Evolutionary conservation across 1,140 invertebrate species (phyloP).

Genomic region (Xylocopa sonorina): DNA sequence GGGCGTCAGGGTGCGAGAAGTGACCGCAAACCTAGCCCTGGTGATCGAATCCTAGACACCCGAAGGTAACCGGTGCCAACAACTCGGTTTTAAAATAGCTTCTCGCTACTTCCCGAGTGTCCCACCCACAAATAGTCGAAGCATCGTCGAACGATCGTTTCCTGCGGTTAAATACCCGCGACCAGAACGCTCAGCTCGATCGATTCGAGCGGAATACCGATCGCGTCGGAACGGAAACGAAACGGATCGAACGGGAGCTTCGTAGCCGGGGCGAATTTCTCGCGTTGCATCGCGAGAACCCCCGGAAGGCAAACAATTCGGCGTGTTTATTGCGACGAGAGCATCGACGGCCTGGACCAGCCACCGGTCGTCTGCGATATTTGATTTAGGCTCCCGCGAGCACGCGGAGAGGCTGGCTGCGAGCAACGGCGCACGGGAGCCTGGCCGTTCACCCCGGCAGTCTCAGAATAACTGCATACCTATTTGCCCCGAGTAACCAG

Average conservation of each 20-base stretch:
- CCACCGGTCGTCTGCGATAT: constrained; percentile 49
- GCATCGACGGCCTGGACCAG: constrained; percentile 17
- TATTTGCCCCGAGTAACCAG: constrained; percentile 69
- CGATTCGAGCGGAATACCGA: neutral
- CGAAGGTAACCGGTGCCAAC: neutral
- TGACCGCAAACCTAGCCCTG: too few species aligned
- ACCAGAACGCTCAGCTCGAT: neutral
- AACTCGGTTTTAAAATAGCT: constrained; percentile 2
- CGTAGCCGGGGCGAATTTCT: constrained; percentile 2
- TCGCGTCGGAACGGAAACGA: neutral
- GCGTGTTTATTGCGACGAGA: constrained; percentile 52
- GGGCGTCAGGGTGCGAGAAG: too few species aligned
- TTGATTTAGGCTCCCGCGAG: constrained; percentile 64
- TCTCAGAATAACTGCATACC: constrained; percentile 76
- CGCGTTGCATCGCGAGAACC: constrained; percentile 1
- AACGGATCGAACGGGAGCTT: neutral
- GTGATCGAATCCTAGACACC: neutral
- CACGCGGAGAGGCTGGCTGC: constrained; percentile 35
- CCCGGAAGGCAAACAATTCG: constrained; percentile 43
- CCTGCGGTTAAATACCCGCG: neutral
- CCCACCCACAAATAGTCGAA: neutral
- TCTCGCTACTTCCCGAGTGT: neutral
- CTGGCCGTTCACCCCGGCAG: constrained; percentile 74
- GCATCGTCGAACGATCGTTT: neutral
- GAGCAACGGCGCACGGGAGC: constrained; percentile 52